Conservation (phyloP, 2,888 invertebrate species). For the Meloe dianella region DNA sequence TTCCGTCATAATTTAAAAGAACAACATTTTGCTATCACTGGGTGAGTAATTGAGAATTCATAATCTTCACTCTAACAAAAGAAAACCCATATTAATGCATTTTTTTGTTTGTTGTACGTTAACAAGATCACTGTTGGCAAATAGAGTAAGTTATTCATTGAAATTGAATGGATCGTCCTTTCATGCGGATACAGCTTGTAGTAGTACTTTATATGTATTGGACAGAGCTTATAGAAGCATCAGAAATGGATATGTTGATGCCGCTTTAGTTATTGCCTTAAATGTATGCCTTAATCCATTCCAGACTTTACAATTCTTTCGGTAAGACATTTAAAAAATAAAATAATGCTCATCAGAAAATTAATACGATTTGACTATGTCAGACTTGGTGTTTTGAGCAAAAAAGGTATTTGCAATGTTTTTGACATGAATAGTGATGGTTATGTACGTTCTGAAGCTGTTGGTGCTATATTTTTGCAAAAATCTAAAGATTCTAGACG, state of each 20-base stretch:
- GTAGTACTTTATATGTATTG: constrained; percentile 84
- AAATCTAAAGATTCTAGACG: constrained; percentile 63
- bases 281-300: constrained; percentile 85
- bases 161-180: constrained; percentile 89
- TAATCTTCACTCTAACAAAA: not conserved
- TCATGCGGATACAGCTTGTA: constrained; percentile 88
- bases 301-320: constrained; percentile 81
- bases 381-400: constrained; percentile 8
- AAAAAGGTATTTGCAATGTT: constrained; percentile 79
- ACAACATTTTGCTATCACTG: constrained; percentile 62
- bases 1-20: constrained; percentile 73
- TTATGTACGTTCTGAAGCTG: constrained; percentile 81
- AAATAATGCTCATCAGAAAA: not conserved
- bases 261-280: constrained; percentile 85
- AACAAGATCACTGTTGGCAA: constrained; percentile 87
- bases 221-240: constrained; percentile 79
- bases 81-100: too few relatives aligned
- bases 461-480: constrained; percentile 74
- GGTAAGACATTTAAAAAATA: constrained; percentile 54
- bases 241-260: constrained; percentile 79
- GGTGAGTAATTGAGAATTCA: constrained; percentile 54
- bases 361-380: too few relatives aligned
- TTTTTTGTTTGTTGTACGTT: constrained; percentile 68
- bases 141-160: constrained; percentile 84
- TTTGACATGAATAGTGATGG: constrained; percentile 87